Percentiles rank a stretch among this genome's conserved stretches.
Conservation (phyloP, 2,113 vertebrate genomes). For the Vulpes vulpes region DNA sequence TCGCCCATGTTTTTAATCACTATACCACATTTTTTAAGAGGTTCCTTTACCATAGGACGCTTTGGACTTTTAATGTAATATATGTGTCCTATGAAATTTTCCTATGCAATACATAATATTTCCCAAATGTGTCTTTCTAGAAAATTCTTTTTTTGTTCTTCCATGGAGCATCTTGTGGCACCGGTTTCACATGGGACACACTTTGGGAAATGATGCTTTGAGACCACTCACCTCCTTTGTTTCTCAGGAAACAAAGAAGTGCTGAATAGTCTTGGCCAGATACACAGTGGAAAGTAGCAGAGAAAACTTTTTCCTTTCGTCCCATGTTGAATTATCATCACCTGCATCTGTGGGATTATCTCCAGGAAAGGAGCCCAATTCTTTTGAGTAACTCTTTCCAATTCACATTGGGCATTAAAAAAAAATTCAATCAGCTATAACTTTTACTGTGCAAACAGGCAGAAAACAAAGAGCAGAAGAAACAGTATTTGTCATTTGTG, state of each 20-base stretch:
- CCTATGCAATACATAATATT: not conserved
- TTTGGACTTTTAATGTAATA: not conserved
- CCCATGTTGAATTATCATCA: slow-evolving; percentile 63
- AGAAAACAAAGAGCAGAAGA: not conserved
- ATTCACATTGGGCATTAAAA: not conserved
- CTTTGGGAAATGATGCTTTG: not conserved
- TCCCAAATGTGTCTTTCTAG: not conserved
- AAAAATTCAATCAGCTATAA: not conserved
- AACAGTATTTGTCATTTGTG: not conserved
- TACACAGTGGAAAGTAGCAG: slow-evolving; percentile 42
- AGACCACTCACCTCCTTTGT: not conserved
- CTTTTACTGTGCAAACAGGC: not conserved
- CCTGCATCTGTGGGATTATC: not conserved
- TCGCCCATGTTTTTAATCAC: not conserved
- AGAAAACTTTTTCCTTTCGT: slow-evolving; percentile 9
- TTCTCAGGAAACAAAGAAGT: slow-evolving; percentile 21
- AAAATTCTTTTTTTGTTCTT: not conserved
- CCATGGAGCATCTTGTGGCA: not conserved
- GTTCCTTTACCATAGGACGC: not conserved
- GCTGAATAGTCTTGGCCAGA: not conserved
- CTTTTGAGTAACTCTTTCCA: slow-evolving; percentile 57
- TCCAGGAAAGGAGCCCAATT: slow-evolving; percentile 62
- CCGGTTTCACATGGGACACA: not conserved
- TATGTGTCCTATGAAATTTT: not conserved
- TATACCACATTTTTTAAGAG: not conserved